A percentile compares a stretch with the other conserved stretches of the same genome.
phyloP scores from a whole-genome alignment of 1,140 invertebrate species.

The Pseudomyrmex flavicornis region DNA sequence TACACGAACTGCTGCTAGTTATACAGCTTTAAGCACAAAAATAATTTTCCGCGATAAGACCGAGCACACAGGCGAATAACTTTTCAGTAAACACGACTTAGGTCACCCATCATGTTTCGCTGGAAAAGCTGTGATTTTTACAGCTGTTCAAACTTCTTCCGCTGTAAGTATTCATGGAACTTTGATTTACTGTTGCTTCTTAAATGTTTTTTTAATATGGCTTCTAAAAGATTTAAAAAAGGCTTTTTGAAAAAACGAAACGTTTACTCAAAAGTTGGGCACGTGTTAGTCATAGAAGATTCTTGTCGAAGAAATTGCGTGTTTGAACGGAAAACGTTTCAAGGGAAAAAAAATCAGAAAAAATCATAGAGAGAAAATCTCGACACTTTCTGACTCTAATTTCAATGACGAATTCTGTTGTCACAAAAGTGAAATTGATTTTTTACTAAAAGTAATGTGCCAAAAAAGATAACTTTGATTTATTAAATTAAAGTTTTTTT shows the following conservation, averaged over 20 bases:
- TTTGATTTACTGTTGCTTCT: slow-evolving; percentile 34
- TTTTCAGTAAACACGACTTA: slow-evolving; percentile 58
- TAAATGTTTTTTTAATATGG: slow-evolving; percentile 28
- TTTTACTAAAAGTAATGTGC: too few relatives aligned
- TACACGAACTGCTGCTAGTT: slow-evolving; percentile 8
- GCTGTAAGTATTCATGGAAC: slow-evolving; percentile 7
- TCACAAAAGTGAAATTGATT: neutral
- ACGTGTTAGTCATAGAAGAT: neutral
- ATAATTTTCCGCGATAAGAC: slow-evolving; percentile 58
- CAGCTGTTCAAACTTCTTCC: slow-evolving; percentile 47
- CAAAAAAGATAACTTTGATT: too few relatives aligned
- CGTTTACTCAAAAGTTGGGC: too few relatives aligned
- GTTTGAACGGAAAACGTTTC: neutral
- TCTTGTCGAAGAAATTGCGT: neutral
- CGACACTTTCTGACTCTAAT: neutral
- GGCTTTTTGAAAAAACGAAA: neutral
- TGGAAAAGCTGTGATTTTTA: slow-evolving; percentile 39
- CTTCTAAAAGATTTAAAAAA: slow-evolving; percentile 1
- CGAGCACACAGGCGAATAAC: slow-evolving; percentile 34
- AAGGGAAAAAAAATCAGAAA: neutral
- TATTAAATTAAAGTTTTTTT: too few relatives aligned
- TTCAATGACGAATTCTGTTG: neutral
- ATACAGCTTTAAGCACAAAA: slow-evolving; percentile 44
- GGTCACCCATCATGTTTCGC: slow-evolving; percentile 28
- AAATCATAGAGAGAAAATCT: neutral